Percentiles rank a stretch among this genome's conserved stretches.
These are phyloP conservation scores for Spilarctia lutea DNA, from an alignment of 2,888 invertebrate genomes.

Conservation along the genomic window DNA sequence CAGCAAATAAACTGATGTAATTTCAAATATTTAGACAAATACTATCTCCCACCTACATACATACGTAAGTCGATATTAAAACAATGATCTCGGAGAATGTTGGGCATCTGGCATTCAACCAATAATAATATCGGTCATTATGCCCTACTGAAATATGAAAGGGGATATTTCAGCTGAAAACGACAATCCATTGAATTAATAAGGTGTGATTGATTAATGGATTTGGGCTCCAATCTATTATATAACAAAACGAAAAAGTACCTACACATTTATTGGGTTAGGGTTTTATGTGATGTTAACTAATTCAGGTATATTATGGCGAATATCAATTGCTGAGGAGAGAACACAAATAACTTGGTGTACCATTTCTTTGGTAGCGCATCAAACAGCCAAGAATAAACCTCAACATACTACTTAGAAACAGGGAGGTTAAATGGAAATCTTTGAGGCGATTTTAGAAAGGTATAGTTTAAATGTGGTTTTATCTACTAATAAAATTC, in stretches of 20 bases:
- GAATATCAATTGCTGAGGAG: background rate
- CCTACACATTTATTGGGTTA: background rate
- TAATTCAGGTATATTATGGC: background rate
- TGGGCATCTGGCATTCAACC: conserved; percentile 10
- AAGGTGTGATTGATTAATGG: conserved; percentile 8
- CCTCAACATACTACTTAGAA: background rate
- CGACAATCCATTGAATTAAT: conserved; percentile 17
- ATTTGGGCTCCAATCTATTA: background rate
- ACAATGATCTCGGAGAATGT: conserved; percentile 6
- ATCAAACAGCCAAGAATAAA: background rate
- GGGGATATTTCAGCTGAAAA: conserved; percentile 14
- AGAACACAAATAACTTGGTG: background rate
- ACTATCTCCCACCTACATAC: background rate
- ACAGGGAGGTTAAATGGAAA: background rate
- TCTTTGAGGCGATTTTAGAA: background rate
- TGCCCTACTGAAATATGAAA: background rate
- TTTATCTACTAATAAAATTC: too few species aligned
- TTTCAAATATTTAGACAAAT: background rate
- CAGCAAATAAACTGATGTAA: background rate
- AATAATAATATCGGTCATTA: conserved; percentile 21
- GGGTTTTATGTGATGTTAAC: background rate
- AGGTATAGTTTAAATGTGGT: too few species aligned
- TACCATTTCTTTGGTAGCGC: background rate
- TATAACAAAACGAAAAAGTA: background rate
- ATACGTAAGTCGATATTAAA: background rate